Base-by-base conservation (phyloP, 2,113 vertebrate species). In the Thalassoma bifasciatum region DNA sequence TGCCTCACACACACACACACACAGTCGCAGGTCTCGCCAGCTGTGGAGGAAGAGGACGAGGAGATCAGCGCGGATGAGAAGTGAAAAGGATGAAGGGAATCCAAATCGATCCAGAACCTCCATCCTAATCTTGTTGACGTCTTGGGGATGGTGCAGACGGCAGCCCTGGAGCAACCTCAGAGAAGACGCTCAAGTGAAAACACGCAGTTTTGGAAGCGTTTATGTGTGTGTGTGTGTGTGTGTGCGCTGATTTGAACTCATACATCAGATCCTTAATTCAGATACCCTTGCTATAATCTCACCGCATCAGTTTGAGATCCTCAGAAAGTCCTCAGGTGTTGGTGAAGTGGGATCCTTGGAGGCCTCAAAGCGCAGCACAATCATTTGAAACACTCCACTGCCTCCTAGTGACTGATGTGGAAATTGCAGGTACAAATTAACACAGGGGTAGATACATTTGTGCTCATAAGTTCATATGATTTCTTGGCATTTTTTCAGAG, bases 71-170 rank as follows among this genome's bases (percentile, higher is more conserved):
- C 57, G 72, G 88, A 91, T 72, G 77, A 82, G 79, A 86, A 82
- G 79, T 83, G 80, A 87, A 90, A 89, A 87, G 81, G 85, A 86
- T 84, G 83, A 86, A 82, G 82, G 66, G 73, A 63, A 87, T 76
- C 83, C 75, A 84, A 30, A 87, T 90, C 66, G 64, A 84, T 87
- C 77, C 60, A 53, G 61, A 81, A 53, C 79, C 75, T 85, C 63
- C 73, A 77, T 83, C 77, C 70, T 89, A 89, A 90, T 89, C 90
- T 77, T 79, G 77, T 82, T 85, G 86, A 91, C 83, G 81, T 81
- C 81, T 67, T 78, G 66, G 19, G 19, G 64, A 77, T 80, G 77
- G 56, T 44, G 65, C 57, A 83, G 73, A 82, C 78, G 8, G 73
- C 65, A 67, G 79, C 85, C 85, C 87, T 58, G 56, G n/a, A 77